Base-by-base conservation (phyloP, 2,113 vertebrate genomes). In the Scatophagus argus region DNA sequence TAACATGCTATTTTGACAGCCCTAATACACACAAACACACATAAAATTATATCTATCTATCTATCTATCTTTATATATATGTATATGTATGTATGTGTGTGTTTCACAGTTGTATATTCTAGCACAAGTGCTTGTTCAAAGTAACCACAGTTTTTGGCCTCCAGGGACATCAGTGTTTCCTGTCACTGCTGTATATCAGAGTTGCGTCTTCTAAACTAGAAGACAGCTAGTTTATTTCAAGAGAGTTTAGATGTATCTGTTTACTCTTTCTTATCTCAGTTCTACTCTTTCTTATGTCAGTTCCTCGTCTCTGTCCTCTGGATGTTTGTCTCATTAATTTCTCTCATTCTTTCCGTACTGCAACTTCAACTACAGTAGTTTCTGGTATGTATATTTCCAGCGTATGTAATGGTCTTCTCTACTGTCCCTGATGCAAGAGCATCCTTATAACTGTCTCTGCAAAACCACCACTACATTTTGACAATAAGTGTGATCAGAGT, bases 251-350 rank as follows among this genome's bases (percentile, higher is more conserved):
- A 83, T 79, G 23, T 36, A 74, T 77, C 49, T 64, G 64, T 81
- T 84, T 79, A 69, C 63, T 58, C 32, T 74, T 55, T 67, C 56
- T 82, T 86, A 78, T 84, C 54, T 70, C 64, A 34, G 21, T n/a
- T 81, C 82, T 79, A 69, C 63, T 58, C 32, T 74, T 55, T 67
- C 56, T 82, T 86, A 78, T 84, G 47, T 70, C 64, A 34, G 21
- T 36, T 52, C 14, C 55, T 36, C 34, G 49, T 63, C 49, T 80
- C 32, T 76, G 36, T 82, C 47, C 47, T 43, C 31, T 32, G 41
- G 29, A 71, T 58, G 67, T 66, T 56, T 66, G 60, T 82, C 60
- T 49, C 38, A 43, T 81, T 67, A 65, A 76, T 76, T 82, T 66
- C 49, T 68, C 36, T 77, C 63, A 29, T 65, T 83, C 59, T 38